Evolutionary conservation across 2,888 invertebrate species (phyloP), one percentile per base, ranked within the genome.

Genomic region (Carabus problematicus): DNA sequence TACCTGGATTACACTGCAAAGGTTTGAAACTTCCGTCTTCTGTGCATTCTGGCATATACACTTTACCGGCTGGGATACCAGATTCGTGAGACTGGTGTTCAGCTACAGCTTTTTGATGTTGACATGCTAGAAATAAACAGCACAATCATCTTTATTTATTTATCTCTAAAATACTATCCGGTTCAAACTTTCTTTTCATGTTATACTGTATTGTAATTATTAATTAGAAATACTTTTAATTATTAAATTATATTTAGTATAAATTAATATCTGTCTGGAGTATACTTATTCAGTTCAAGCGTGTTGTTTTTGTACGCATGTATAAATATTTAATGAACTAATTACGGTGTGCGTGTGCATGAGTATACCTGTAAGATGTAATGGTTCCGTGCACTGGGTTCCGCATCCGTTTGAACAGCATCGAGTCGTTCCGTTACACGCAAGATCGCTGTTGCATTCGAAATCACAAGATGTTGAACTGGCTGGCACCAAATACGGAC

Each of bases 321-420:
- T 43, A 43, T 43, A 43, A 43, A 29, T 29, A 29, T 29, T 29
- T 18, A 55, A 56, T 42, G 18, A 56, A 16, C 39, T 18, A 59
- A 59, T 78, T 72, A 0, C 79, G 78, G 52, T 79, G 79, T 70
- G 80, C 77, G 59, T 78, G 79, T 58, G 80, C 84, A 1, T 54
- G 3, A 18, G 12, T 47, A 11, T 75, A 79, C 79, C 79, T 66
- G 93, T 91, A 74, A 90, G 88, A 73, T 92, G 85, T 43, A 91
- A 85, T 0, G 93, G 90, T 54, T 87, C 84, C 0, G 91, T 87
- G 78, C 94, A 94, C 74, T 91, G 90, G 0, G 94, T 93, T 0
- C 94, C 94, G 77, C 94, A 94, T 19, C 94, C 94, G 52, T 93
- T 94, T 0, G 93, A 92, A 77, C 94, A 94, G 80, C 94, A 94